phyloP scores from a whole-genome alignment of 1,140 invertebrate species.

The Cyclargus thomasi region DNA sequence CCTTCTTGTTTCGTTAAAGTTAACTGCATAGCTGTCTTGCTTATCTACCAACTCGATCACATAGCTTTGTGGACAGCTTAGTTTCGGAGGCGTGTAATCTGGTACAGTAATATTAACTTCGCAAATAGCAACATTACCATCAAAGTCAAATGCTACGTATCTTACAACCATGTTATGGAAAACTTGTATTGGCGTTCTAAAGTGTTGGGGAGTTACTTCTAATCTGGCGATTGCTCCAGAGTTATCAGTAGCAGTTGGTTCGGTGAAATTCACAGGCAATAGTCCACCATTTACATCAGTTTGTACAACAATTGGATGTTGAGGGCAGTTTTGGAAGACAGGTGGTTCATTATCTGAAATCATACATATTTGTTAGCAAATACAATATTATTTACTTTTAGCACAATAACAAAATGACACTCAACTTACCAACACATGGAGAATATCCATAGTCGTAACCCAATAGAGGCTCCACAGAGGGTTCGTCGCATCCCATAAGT shows the following conservation, averaged over 20 bases:
- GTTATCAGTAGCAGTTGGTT: conserved; percentile 94
- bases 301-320: conserved; percentile 91
- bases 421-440: conserved; percentile 86
- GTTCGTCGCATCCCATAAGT: conserved; percentile 95
- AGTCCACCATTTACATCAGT: conserved; percentile 91
- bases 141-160: conserved; percentile 96
- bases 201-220: conserved; percentile 93
- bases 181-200: conserved; percentile 90
- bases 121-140: conserved; percentile 97
- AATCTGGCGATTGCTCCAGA: conserved; percentile 94
- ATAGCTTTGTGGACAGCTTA: conserved; percentile 96
- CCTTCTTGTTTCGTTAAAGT: conserved; percentile 93
- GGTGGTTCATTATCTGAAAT: conserved; percentile 93
- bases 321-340: conserved; percentile 96
- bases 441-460: conserved; percentile 96
- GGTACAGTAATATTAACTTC: conserved; percentile 96
- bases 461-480: conserved; percentile 83
- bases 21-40: conserved; percentile 92
- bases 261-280: conserved; percentile 92
- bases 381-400: neutral
- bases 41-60: conserved; percentile 93
- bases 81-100: conserved; percentile 93
- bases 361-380: conserved; percentile 5
- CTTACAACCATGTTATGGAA: conserved; percentile 95
- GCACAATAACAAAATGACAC: conserved; percentile 4